A percentile compares a stretch with the other conserved stretches of the same genome.
Conservation (phyloP, 1,140 invertebrate species). For the Thaumatotibia leucotreta region DNA sequence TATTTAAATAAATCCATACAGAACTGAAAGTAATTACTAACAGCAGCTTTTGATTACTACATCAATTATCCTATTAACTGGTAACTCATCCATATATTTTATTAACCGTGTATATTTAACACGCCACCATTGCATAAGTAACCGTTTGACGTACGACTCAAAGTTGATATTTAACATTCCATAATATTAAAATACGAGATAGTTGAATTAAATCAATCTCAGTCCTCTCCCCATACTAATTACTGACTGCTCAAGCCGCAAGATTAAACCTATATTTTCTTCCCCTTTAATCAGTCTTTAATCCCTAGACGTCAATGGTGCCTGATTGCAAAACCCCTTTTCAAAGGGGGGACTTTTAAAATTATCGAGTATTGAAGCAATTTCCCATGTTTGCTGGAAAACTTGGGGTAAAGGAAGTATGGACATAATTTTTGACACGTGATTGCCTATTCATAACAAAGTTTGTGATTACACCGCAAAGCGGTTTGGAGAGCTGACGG, state of each 20-base stretch:
- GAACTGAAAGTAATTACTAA: not conserved
- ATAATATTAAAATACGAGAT: not conserved
- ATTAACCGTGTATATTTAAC: not conserved
- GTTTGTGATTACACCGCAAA: not conserved
- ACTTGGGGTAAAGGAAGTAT: not conserved
- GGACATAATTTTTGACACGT: not conserved
- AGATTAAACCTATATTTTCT: conserved; percentile 14
- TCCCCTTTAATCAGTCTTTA: conserved; percentile 11
- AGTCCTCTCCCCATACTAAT: not conserved
- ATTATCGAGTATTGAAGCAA: conserved; percentile 2
- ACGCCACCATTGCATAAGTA: not conserved
- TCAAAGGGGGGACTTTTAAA: conserved; percentile 7
- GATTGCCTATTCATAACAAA: not conserved
- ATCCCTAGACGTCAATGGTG: conserved; percentile 9
- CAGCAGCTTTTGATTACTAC: not conserved
- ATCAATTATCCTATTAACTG: conserved; percentile 3
- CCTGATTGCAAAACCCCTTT: conserved; percentile 1
- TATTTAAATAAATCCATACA: not conserved
- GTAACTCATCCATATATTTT: not conserved
- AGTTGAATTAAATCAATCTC: not conserved
- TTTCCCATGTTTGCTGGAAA: not conserved
- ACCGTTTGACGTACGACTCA: not conserved
- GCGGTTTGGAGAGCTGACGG: not conserved
- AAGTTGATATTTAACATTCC: not conserved
- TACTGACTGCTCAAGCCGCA: not conserved